Conservation (phyloP, 2,113 vertebrate genomes). For the Gopherus evgoodei region DNA sequence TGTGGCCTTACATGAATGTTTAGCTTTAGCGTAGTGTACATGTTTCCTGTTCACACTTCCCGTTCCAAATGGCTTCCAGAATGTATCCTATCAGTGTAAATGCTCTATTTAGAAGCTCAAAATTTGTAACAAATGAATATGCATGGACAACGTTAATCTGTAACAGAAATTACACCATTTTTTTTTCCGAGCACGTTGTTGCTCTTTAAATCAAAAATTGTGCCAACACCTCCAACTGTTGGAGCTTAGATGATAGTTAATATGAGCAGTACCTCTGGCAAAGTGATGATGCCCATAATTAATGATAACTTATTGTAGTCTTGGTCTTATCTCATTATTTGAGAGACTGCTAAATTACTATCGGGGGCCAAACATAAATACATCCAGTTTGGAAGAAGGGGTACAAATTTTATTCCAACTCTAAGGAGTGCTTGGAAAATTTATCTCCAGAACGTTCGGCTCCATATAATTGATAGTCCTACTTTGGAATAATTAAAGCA, state of each 20-base stretch:
- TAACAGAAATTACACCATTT: neutral
- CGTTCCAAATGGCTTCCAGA: conserved; percentile 23
- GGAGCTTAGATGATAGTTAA: neutral
- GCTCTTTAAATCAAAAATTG: conserved; percentile 28
- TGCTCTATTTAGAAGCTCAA: neutral
- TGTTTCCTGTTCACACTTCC: conserved; percentile 22
- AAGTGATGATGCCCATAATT: neutral
- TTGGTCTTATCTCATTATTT: neutral
- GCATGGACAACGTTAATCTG: neutral
- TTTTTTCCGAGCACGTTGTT: neutral
- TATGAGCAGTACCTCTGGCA: neutral
- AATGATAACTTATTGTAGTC: conserved; percentile 1
- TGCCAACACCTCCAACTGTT: neutral
- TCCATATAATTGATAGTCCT: neutral
- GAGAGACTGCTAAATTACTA: neutral
- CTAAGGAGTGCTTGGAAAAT: neutral
- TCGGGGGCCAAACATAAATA: neutral
- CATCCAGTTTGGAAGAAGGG: neutral
- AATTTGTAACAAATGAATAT: neutral
- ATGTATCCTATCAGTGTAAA: neutral
- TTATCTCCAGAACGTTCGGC: neutral
- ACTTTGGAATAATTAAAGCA: neutral
- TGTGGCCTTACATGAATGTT: neutral
- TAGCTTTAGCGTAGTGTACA: neutral
- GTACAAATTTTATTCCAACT: neutral